Evolutionary conservation across 2,113 vertebrate species (phyloP).

Genomic region (Xiphophorus couchianus): DNA sequence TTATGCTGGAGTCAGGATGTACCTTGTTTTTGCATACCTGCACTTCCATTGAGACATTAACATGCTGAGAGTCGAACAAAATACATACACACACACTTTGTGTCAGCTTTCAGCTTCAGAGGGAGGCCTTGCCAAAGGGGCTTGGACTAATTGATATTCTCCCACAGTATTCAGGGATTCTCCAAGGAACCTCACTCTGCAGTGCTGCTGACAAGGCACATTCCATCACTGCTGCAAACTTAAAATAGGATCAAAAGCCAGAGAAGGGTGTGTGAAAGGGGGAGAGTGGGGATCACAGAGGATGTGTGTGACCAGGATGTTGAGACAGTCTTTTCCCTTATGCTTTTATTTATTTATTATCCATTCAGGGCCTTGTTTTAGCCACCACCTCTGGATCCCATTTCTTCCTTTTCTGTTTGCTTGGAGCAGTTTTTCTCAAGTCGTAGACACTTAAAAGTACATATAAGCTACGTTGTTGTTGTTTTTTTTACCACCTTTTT

Average conservation of each 20-base stretch:
- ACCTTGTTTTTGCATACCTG: not conserved
- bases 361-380: not conserved
- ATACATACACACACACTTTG: not conserved
- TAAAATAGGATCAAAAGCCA: constrained; percentile 75
- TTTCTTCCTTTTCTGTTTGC: not conserved
- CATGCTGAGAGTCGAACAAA: not conserved
- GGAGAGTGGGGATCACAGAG: constrained; percentile 2
- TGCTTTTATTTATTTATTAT: not conserved
- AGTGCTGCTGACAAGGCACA: constrained; percentile 77
- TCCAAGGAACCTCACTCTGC: constrained; percentile 70
- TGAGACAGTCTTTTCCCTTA: constrained; percentile 14
- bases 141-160: constrained; percentile 79
- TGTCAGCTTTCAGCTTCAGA: constrained; percentile 44
- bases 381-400: constrained; percentile 20
- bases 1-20: constrained; percentile 6
- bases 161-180: constrained; percentile 71
- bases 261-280: constrained; percentile 20
- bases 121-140: constrained; percentile 46
- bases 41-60: constrained; percentile 1
- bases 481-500: not conserved
- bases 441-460: not conserved
- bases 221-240: constrained; percentile 73
- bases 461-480: not conserved
- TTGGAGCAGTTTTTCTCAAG: constrained; percentile 30
- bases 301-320: constrained; percentile 36